Conservation (phyloP, 2,888 invertebrate genomes). For the Andrena hattorfiana region DNA sequence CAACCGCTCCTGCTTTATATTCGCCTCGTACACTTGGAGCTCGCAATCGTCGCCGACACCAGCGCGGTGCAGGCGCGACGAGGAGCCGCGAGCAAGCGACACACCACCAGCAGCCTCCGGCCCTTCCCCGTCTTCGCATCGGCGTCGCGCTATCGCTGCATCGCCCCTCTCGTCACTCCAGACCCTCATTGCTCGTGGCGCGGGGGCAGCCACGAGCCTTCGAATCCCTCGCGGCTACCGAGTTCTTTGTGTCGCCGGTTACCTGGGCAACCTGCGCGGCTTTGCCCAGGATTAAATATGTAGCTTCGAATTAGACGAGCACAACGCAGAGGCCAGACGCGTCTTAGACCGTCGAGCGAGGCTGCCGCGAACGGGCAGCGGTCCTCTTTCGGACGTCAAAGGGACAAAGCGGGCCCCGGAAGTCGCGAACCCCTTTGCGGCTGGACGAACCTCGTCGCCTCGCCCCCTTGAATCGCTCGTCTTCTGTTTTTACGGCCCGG, state of each 20-base stretch:
- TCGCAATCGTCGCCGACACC: conserved; percentile 39
- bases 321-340: conserved; percentile 66
- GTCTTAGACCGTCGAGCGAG: conserved; percentile 23
- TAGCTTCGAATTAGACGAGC: conserved; percentile 82
- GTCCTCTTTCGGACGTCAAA: conserved; percentile 40
- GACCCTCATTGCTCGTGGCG: conserved; percentile 67
- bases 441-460: background rate
- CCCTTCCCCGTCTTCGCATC: conserved; percentile 20
- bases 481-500: background rate
- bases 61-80: background rate
- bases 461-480: background rate
- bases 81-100: background rate
- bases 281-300: conserved; percentile 84
- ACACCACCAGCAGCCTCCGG: conserved; percentile 1
- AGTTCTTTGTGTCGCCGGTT: conserved; percentile 76
- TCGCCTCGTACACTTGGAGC: conserved; percentile 33
- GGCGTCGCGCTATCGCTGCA: conserved; percentile 42
- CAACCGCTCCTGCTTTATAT: conserved; percentile 11
- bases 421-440: background rate
- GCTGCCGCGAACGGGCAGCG: background rate
- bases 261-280: conserved; percentile 74
- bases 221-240: conserved; percentile 71
- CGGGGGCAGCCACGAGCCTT: conserved; percentile 48
- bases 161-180: conserved; percentile 51
- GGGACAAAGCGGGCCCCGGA: conserved; percentile 55